phyloP scores from a whole-genome alignment of 2,797 vertebrate genomes.

The Enteromius argenteus region DNA sequence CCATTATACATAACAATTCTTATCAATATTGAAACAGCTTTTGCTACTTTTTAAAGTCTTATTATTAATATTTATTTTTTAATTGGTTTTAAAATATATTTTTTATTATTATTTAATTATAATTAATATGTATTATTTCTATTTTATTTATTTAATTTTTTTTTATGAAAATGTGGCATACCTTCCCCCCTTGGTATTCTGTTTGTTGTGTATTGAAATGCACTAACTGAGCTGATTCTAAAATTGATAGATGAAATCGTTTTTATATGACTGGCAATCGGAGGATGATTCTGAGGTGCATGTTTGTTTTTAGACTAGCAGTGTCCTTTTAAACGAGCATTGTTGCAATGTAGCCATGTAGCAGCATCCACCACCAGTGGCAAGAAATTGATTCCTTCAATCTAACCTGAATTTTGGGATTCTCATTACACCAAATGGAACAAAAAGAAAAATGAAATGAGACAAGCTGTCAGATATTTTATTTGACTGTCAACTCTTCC shows the following conservation, averaged over 20 bases:
- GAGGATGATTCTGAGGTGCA: conserved; percentile 59
- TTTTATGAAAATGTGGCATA: no score
- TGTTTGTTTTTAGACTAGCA: conserved; percentile 38
- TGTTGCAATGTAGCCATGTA: conserved; percentile 46
- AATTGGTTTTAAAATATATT: no score
- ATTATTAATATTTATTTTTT: no score
- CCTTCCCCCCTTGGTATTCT: background rate
- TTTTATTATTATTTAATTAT: no score
- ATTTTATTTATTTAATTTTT: no score
- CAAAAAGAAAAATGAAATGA: conserved; percentile 66
- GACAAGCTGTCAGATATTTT: conserved; percentile 71
- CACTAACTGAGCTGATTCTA: background rate
- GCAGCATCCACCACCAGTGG: conserved; percentile 68
- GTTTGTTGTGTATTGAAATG: background rate
- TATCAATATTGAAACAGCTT: background rate
- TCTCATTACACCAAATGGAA: conserved; percentile 67
- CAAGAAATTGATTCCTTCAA: conserved; percentile 70
- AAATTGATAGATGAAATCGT: background rate
- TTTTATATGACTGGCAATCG: background rate
- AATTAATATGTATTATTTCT: no score
- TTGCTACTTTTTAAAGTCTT: background rate
- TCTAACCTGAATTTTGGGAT: conserved; percentile 61
- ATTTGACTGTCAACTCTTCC: conserved; percentile 75
- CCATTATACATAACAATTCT: background rate
- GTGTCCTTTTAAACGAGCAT: background rate